Base-by-base conservation (phyloP, 2,888 invertebrate genomes). In the Notodonta dromedarius region DNA sequence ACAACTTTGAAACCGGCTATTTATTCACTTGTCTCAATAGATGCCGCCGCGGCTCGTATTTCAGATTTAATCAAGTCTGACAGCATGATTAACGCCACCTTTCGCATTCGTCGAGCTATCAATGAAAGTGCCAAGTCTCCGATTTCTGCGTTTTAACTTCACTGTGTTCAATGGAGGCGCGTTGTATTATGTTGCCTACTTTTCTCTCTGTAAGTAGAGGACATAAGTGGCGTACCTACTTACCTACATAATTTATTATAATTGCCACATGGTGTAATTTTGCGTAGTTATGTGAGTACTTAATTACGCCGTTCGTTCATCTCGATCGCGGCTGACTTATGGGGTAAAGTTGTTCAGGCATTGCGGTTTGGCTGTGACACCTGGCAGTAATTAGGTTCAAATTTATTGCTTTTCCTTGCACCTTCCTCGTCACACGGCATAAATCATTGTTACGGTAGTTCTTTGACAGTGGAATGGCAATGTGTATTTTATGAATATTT, bases 31-130 rank as follows among this genome's bases (percentile, higher is more conserved):
- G 87, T 84, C 86, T 85, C 87, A 87, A 89, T 90, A 86, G 88
- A 85, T 82, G 86, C 82, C 82, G 83, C 83, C 78, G 79, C 77
- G 79, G 78, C 82, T 87, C 88, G 86, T 88, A 88, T 89, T 90
- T 88, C 85, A 90, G 89, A 89, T 91, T 87, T 88, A 91, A 90
- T 91, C 90, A 89, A 89, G 83, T 82, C 83, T 86, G 89, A 86
- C 88, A 86, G 87, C 73, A 82, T 88, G 87, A 90, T 88, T 90
- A 88, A 90, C 89, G 84, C 76, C 80, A 85, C 87, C 87, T 86
- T 88, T 84, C 83, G 82, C 75, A 82, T 83, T 85, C 76, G 80
- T 78, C 76, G 74, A 74, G 77, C 80, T 81, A 85, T 86, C 83
- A 86, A 87, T 85, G 82, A 82, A 79, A 79, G 77, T 72, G 76